These are phyloP conservation scores for Drosophila bifasciata DNA, from an alignment of 1,140 invertebrate species.

Conservation along the genomic window DNA sequence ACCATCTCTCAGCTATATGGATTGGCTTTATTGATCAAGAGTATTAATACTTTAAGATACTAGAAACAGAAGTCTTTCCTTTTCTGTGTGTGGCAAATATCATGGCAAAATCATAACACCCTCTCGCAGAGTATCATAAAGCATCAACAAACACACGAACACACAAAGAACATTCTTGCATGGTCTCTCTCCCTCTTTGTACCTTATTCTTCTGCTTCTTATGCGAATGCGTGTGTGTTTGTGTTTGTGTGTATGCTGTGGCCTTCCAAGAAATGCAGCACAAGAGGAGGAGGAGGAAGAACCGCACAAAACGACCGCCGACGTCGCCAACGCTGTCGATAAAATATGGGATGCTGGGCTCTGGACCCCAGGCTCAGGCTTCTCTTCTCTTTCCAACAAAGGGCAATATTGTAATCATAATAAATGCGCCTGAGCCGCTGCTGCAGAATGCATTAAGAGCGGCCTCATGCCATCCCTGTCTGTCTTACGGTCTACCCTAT, in stretches of 20 bases:
- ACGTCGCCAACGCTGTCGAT: constrained; percentile 54
- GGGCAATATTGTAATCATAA: constrained; percentile 81
- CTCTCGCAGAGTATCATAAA: background rate
- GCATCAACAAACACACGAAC: constrained; percentile 20
- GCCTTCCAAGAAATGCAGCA: constrained; percentile 80
- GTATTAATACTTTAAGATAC: too few species aligned
- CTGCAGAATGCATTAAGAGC: constrained; percentile 65
- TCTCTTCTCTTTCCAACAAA: constrained; percentile 58
- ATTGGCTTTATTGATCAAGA: too few species aligned
- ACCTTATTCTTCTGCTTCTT: too few species aligned
- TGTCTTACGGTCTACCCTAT: constrained; percentile 18
- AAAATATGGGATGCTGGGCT: constrained; percentile 38
- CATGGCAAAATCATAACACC: too few species aligned
- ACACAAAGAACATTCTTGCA: constrained; percentile 61
- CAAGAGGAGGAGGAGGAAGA: background rate
- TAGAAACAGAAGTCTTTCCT: too few species aligned
- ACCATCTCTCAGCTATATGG: too few species aligned
- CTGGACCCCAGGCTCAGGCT: too few species aligned
- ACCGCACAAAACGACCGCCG: constrained; percentile 63
- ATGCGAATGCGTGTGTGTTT: constrained; percentile 28
- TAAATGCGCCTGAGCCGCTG: constrained; percentile 70
- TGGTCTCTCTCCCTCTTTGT: constrained; percentile 14
- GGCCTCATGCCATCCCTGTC: constrained; percentile 3
- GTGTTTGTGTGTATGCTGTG: constrained; percentile 44
- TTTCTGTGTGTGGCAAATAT: too few species aligned